Base-by-base conservation (phyloP, 2,797 vertebrate genomes). In the Macrochelys suwanniensis region DNA sequence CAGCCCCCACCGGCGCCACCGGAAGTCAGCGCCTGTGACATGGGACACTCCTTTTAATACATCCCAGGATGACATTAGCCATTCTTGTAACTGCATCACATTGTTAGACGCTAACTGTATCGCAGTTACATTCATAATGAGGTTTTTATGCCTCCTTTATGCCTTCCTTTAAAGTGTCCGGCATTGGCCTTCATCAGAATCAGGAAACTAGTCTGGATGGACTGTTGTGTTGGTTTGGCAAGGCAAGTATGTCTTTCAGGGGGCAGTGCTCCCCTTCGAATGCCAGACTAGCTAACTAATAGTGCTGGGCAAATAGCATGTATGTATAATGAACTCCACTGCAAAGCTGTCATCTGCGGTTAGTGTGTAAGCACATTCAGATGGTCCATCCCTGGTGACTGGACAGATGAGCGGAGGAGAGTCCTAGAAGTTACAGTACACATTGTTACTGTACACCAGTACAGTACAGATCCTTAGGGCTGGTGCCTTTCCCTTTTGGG, bases 371-470 rank as follows among this genome's bases (percentile, higher is more conserved):
- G 16, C 19, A 71, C 25, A 28, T 25, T 1, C 53, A 15, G 6
- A 12, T 0, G 31, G 49, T 25, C 83, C 59, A 26, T 50, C 10
- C 12, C 49, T 74, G 13, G 4, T 56, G 76, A 11, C 65, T 74
- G 49, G 50, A 85, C 25, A 79, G 31, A 45, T 84, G 42, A 82
- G 77, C 76, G 80, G 51, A 87, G 25, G 3, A 6, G 23, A 19
- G 79, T 26, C 11, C 11, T 74, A 80, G 59, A 51, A 61, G 51
- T 49, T 68, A 19, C 1, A 0, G 1, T 2, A 25, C 25, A 19
- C 77, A 23, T 12, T 5, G 4, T 79, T 45, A 47, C 1, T 0
- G 1, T 2, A 23, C 25, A 19, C 74, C 49, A 50, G 3, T 13
- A 50, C 33, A 54, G 51, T 53, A 49, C 17, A 5, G 12, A 16